A percentile compares a stretch with the other conserved stretches of the same genome.
These are phyloP conservation scores for Dromococcyx pavoninus DNA, from an alignment of 2,797 vertebrate genomes.

Conservation along the genomic window DNA sequence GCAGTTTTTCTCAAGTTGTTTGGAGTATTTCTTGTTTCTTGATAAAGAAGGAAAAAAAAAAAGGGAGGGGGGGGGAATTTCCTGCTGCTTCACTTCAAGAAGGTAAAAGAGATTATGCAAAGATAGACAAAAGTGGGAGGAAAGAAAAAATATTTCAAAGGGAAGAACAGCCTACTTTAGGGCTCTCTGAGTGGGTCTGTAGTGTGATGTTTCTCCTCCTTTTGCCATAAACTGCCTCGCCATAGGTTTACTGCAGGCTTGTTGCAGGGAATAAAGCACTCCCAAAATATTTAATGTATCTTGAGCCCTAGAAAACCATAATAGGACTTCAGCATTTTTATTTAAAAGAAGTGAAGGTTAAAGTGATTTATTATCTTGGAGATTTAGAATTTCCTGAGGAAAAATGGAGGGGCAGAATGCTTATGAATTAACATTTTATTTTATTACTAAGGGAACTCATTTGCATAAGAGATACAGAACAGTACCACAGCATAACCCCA, in stretches of 20 bases:
- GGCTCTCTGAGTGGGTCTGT: background rate
- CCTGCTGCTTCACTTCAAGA: constrained; percentile 44
- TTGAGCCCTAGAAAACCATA: background rate
- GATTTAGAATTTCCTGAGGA: background rate
- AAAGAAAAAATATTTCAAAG: constrained; percentile 37
- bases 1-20: background rate
- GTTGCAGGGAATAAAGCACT: background rate
- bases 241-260: background rate
- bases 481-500: background rate
- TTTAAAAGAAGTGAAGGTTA: background rate
- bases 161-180: constrained; percentile 9
- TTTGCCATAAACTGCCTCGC: background rate
- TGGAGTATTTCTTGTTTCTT: too few species aligned
- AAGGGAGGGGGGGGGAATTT: background rate
- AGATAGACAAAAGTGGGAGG: constrained; percentile 5
- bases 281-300: background rate
- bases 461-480: background rate
- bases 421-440: background rate
- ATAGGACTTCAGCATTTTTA: background rate
- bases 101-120: constrained; percentile 56
- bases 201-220: background rate
- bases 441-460: background rate
- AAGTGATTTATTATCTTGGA: background rate
- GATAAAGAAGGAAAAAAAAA: too few species aligned
- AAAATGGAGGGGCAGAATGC: background rate